Evolutionary conservation across 35 echinoderm and acorn worm species (phyloP).

Genomic region (Ophiothrix spiculata): DNA sequence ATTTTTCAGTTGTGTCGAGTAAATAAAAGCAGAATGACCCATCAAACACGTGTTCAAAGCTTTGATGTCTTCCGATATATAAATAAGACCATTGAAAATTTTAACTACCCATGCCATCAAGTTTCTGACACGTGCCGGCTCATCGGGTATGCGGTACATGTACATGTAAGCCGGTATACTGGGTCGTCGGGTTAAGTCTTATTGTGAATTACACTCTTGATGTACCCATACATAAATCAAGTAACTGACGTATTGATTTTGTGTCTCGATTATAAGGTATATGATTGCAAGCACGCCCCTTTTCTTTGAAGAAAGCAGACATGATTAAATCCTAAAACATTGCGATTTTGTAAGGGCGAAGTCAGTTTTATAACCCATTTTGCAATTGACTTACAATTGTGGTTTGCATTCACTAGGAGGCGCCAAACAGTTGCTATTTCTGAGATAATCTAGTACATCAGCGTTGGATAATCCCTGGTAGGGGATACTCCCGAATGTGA

Average conservation of each 20-base stretch:
- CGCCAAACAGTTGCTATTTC: slow-evolving; percentile 56
- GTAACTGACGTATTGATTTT: neutral
- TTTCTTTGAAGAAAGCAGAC: neutral
- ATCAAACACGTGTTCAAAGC: no score
- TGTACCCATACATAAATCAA: neutral
- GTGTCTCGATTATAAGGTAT: neutral
- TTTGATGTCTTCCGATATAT: no score
- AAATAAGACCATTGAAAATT: no score
- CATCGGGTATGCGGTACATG: no score
- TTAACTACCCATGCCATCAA: no score
- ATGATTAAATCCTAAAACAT: neutral
- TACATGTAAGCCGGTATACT: no score
- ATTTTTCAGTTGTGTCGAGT: no score
- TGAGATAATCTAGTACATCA: slow-evolving; percentile 74
- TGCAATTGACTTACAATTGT: slow-evolving; percentile 81
- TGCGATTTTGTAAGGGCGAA: neutral
- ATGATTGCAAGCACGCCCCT: neutral
- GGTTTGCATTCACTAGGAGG: slow-evolving; percentile 64
- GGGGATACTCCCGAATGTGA: slow-evolving; percentile 87
- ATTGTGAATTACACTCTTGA: neutral
- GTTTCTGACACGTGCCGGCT: no score
- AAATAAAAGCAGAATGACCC: no score
- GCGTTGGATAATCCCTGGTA: slow-evolving; percentile 77
- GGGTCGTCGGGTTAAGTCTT: no score
- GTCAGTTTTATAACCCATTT: no score